These are phyloP conservation scores for Cistogaster globosa DNA, from an alignment of 2,888 invertebrate species.

Conservation along the genomic window DNA sequence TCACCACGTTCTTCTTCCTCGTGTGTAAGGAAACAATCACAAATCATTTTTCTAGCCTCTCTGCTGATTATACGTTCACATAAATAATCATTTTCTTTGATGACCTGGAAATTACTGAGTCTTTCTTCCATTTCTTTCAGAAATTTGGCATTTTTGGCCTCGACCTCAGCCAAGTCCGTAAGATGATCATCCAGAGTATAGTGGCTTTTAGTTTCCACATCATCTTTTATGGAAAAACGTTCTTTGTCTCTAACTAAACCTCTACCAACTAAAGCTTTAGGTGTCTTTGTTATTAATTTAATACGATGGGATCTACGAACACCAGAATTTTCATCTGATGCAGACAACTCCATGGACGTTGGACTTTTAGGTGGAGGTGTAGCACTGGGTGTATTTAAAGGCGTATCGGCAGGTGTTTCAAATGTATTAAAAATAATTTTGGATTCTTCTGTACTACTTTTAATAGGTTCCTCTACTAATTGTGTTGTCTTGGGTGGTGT, in stretches of 20 bases:
- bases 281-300: conserved; percentile 86
- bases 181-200: conserved; percentile 81
- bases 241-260: conserved; percentile 86
- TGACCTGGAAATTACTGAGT: conserved; percentile 90
- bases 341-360: conserved; percentile 23
- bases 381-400: conserved; percentile 73
- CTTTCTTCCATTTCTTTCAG: conserved; percentile 83
- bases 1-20: conserved; percentile 94
- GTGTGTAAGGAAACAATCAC: conserved; percentile 95
- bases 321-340: conserved; percentile 76
- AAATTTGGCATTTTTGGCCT: conserved; percentile 80
- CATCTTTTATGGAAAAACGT: conserved; percentile 77
- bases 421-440: conserved; percentile 41
- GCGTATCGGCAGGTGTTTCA: conserved; percentile 78
- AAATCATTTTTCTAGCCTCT: conserved; percentile 96
- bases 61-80: conserved; percentile 93
- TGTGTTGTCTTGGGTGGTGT: conserved; percentile 30
- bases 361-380: conserved; percentile 75
- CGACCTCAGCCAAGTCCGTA: conserved; percentile 79
- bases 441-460: conserved; percentile 3
- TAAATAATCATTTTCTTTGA: conserved; percentile 94
- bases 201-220: conserved; percentile 79
- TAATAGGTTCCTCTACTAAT: conserved; percentile 6
- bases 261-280: conserved; percentile 84
- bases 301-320: conserved; percentile 90